A percentile compares a stretch with the other conserved stretches of the same genome.
These are phyloP conservation scores for Heliconius nattereri DNA, from an alignment of 1,140 invertebrate genomes.

Conservation along the genomic window DNA sequence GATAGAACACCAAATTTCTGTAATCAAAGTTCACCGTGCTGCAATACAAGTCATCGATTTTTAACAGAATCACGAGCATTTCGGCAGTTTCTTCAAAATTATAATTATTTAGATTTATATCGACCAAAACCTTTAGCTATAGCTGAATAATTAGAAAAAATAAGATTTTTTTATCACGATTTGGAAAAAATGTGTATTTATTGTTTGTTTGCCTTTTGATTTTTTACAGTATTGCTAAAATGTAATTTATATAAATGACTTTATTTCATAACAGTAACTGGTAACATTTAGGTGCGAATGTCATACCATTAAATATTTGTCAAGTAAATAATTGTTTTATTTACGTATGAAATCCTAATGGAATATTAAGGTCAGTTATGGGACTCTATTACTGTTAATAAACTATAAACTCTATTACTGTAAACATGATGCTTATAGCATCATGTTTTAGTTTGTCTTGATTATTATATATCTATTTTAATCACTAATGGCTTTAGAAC, in stretches of 20 bases:
- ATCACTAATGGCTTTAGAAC: too few relatives aligned
- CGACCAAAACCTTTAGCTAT: conserved; percentile 3
- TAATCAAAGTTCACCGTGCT: background rate
- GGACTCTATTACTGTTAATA: background rate
- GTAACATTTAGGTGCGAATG: conserved; percentile 1
- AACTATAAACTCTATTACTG: too few relatives aligned
- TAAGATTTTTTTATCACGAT: background rate
- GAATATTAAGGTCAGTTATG: background rate
- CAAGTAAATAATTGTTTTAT: background rate
- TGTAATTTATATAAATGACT: background rate
- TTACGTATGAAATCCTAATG: background rate
- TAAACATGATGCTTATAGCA: too few relatives aligned
- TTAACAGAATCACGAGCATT: conserved; percentile 64
- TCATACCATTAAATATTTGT: conserved; percentile 6
- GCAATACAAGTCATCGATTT: conserved; percentile 47
- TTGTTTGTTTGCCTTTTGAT: background rate
- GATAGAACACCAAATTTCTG: background rate
- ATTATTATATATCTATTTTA: too few relatives aligned
- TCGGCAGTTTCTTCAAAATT: conserved; percentile 59
- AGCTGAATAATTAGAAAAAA: background rate
- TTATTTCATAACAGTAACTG: background rate
- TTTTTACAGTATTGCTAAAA: background rate
- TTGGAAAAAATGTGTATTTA: background rate
- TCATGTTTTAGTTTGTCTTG: too few relatives aligned
- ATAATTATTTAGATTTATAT: conserved; percentile 40